Conservation (phyloP, 2,113 vertebrate species). For the Pelusios castaneus region DNA sequence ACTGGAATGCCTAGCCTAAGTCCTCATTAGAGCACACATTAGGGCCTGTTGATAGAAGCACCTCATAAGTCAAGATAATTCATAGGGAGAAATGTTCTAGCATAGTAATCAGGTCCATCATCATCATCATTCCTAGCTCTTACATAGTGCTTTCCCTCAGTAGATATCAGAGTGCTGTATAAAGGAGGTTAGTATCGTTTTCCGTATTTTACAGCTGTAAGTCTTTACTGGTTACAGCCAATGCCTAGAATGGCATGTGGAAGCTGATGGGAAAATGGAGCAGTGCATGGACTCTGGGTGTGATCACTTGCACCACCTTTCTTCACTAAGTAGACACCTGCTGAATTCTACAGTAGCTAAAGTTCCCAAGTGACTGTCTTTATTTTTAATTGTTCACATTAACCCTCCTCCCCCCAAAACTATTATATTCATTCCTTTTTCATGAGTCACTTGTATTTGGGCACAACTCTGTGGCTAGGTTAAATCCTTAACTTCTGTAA, state of each 20-base stretch:
- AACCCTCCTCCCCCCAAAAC: too few relatives aligned
- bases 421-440: fast-evolving
- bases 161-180: background rate
- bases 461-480: background rate
- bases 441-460: background rate
- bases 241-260: background rate
- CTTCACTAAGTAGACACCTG: background rate
- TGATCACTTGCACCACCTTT: background rate
- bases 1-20: background rate
- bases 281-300: background rate
- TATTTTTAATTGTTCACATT: background rate
- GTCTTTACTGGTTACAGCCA: background rate
- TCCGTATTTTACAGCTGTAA: background rate
- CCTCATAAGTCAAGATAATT: background rate
- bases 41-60: background rate
- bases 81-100: background rate
- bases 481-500: background rate
- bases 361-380: background rate
- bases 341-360: background rate
- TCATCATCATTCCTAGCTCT: background rate
- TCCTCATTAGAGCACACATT: background rate
- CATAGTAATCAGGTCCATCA: background rate
- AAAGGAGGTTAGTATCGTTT: background rate
- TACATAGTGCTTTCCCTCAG: background rate
- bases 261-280: background rate